These are phyloP conservation scores for Stegophylla sp. DNA, from an alignment of 2,888 invertebrate genomes.

Conservation along the genomic window DNA sequence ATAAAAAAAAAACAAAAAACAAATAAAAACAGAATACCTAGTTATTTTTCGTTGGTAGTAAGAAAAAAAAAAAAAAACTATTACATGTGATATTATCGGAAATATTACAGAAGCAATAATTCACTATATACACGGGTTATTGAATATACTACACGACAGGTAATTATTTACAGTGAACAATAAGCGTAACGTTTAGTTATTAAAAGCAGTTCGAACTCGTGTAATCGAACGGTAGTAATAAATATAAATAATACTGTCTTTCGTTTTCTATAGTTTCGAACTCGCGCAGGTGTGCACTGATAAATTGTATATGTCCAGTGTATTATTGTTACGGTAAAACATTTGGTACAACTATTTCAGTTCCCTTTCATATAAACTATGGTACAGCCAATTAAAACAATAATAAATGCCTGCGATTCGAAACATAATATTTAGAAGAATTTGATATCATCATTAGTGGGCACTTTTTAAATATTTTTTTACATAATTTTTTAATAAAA, in stretches of 20 bases:
- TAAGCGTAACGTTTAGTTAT: not conserved
- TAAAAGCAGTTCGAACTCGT: not conserved
- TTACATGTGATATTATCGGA: not conserved
- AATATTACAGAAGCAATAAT: not conserved
- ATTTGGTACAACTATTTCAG: too few relatives aligned
- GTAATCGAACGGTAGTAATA: not conserved
- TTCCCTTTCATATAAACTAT: too few relatives aligned
- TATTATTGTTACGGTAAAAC: too few relatives aligned
- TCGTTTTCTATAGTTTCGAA: too few relatives aligned
- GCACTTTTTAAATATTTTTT: too few relatives aligned
- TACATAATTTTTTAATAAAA: too few relatives aligned
- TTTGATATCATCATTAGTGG: too few relatives aligned
- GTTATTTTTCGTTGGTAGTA: not conserved
- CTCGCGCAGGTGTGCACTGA: too few relatives aligned
- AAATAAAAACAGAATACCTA: not conserved
- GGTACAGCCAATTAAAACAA: too few relatives aligned
- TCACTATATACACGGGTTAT: slow-evolving; percentile 6
- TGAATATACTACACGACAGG: not conserved
- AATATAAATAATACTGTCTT: slow-evolving; percentile 11
- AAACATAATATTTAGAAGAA: too few relatives aligned
- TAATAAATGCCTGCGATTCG: too few relatives aligned
- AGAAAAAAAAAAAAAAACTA: not conserved
- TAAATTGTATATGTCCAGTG: too few relatives aligned
- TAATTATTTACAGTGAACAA: not conserved
- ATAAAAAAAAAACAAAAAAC: slow-evolving; percentile 33